These are phyloP conservation scores for Periphyllus acericola DNA, from an alignment of 2,888 invertebrate genomes.

Conservation along the genomic window DNA sequence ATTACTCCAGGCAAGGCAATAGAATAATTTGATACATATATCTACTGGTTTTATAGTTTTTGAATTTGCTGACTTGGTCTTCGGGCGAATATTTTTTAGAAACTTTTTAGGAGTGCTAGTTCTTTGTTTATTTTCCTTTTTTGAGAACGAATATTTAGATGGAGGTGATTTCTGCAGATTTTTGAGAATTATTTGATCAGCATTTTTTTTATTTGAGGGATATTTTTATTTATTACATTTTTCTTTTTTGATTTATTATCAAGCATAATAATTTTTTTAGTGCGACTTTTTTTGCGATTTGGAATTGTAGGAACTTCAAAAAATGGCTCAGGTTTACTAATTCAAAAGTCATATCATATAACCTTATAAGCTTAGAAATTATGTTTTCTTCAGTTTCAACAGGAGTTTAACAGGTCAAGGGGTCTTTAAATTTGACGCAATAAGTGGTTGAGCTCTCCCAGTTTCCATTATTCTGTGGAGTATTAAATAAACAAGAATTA, in stretches of 20 bases:
- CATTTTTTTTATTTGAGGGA: not conserved
- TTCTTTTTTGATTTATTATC: not conserved
- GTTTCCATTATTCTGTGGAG: not conserved
- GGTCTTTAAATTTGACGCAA: not conserved
- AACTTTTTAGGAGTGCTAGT: not conserved
- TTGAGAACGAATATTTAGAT: not conserved
- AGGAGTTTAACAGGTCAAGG: not conserved
- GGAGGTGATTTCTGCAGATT: not conserved
- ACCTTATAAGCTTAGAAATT: not conserved
- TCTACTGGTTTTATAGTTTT: not conserved
- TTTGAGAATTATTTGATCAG: not conserved
- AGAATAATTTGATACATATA: not conserved
- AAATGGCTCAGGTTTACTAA: not conserved
- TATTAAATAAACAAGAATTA: not conserved
- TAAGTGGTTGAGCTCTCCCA: not conserved
- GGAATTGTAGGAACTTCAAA: constrained; percentile 6
- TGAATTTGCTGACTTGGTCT: not conserved
- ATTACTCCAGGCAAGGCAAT: no score
- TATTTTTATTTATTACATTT: not conserved
- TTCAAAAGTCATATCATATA: not conserved
- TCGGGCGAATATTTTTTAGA: not conserved
- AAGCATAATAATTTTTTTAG: not conserved
- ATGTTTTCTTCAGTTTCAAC: constrained; percentile 1
- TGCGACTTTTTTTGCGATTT: not conserved
- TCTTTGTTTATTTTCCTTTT: not conserved